Evolutionary conservation across 2,797 vertebrate species (phyloP).

Genomic region (Bucorvus abyssinicus): DNA sequence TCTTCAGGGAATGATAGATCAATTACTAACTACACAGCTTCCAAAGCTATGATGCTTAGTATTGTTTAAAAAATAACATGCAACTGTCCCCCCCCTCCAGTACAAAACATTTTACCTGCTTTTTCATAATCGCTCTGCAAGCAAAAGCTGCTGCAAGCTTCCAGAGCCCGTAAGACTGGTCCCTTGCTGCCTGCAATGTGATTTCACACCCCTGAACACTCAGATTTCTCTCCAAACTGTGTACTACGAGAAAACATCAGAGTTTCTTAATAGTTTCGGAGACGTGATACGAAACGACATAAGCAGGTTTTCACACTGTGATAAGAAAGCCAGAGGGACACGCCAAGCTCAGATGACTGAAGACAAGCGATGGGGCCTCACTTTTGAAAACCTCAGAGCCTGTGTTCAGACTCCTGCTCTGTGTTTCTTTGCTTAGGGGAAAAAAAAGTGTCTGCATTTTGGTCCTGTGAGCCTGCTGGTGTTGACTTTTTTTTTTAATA

Average conservation of each 20-base stretch:
- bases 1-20: slow-evolving; percentile 57
- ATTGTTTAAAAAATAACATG: slow-evolving; percentile 43
- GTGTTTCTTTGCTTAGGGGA: background rate
- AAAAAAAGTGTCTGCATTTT: background rate
- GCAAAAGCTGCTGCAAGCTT: slow-evolving; percentile 41
- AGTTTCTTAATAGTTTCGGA: slow-evolving; percentile 56
- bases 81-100: background rate
- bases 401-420: background rate
- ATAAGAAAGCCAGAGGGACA: slow-evolving; percentile 50
- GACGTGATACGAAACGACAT: slow-evolving; percentile 56
- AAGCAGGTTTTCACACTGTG: slow-evolving; percentile 63
- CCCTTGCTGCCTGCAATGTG: slow-evolving; percentile 26
- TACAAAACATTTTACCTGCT: background rate
- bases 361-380: background rate
- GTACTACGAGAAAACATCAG: slow-evolving; percentile 48
- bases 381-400: background rate
- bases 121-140: slow-evolving; percentile 17
- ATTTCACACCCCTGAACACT: slow-evolving; percentile 65
- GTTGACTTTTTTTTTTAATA: background rate
- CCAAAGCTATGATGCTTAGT: slow-evolving; percentile 40
- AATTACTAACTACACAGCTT: slow-evolving; percentile 70
- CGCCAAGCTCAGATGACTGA: background rate
- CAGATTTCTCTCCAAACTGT: slow-evolving; percentile 49
- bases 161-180: slow-evolving; percentile 30
- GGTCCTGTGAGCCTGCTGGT: background rate